Percentiles rank a stretch among this genome's conserved stretches.
These are phyloP conservation scores for Rhamphomyia laevipes DNA, from an alignment of 2,888 invertebrate genomes.

Conservation along the genomic window DNA sequence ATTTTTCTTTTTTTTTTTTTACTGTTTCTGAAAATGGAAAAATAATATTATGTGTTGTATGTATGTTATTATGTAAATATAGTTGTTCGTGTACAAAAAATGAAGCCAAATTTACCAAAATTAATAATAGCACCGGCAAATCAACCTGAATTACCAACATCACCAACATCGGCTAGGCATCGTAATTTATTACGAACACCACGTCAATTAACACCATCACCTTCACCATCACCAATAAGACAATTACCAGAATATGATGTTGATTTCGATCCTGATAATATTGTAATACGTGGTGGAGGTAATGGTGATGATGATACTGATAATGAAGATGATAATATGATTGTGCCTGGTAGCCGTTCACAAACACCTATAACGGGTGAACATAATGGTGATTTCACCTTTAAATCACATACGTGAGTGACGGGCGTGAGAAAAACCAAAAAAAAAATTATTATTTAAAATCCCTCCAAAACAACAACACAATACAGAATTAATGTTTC, in stretches of 20 bases:
- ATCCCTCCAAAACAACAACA: neutral
- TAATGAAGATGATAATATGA: conserved; percentile 31
- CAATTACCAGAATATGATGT: conserved; percentile 31
- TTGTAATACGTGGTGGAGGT: conserved; percentile 26
- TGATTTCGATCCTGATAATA: conserved; percentile 36
- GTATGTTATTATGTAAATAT: conserved; percentile 8
- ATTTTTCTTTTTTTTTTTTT: no score
- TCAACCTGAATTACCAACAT: conserved; percentile 17
- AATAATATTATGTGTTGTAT: neutral
- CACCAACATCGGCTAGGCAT: no score
- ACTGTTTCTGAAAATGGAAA: neutral
- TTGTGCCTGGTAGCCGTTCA: conserved; percentile 28
- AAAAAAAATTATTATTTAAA: conserved; percentile 7
- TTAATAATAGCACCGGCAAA: conserved; percentile 33
- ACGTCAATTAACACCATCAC: conserved; percentile 23
- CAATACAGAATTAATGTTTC: conserved; percentile 8
- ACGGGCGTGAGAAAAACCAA: conserved; percentile 5
- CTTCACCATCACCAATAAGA: conserved; percentile 33
- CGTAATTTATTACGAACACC: neutral
- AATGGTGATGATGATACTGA: conserved; percentile 19
- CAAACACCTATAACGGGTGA: conserved; percentile 24
- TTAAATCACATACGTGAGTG: conserved; percentile 37
- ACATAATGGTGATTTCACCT: conserved; percentile 26
- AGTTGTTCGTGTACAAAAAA: conserved; percentile 38
- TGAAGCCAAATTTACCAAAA: conserved; percentile 36